phyloP scores from a whole-genome alignment of 2,113 vertebrate genomes.

The Ranitomeya variabilis region DNA sequence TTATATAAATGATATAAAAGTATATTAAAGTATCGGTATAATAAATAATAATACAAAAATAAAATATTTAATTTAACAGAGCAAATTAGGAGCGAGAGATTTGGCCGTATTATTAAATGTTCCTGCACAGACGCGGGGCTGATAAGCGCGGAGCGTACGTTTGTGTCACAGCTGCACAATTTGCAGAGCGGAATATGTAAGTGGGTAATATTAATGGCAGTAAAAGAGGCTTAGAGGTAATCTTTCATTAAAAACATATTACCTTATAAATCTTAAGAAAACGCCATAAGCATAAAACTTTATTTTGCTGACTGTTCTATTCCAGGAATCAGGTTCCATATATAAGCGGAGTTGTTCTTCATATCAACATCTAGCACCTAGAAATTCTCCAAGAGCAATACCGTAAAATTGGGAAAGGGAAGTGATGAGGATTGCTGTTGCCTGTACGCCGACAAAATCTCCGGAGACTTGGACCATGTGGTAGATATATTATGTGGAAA shows the following conservation, averaged over 20 bases:
- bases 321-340: slow-evolving; percentile 37
- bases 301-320: slow-evolving; percentile 33
- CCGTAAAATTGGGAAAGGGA: background rate
- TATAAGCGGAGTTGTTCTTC: background rate
- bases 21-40: background rate
- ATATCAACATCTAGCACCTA: slow-evolving; percentile 28
- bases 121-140: background rate
- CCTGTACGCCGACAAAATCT: background rate
- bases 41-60: background rate
- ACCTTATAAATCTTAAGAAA: slow-evolving; percentile 49
- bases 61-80: background rate
- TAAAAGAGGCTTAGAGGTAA: slow-evolving; percentile 46
- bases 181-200: slow-evolving; percentile 17
- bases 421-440: slow-evolving; percentile 20
- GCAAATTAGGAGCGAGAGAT: slow-evolving; percentile 7
- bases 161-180: slow-evolving; percentile 36
- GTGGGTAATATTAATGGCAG: slow-evolving; percentile 47
- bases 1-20: background rate
- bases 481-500: background rate
- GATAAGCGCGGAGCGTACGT: background rate
- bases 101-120: slow-evolving; percentile 7
- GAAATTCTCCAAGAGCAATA: background rate
- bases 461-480: background rate
- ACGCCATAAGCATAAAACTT: slow-evolving; percentile 40
- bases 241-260: slow-evolving; percentile 52